These are phyloP conservation scores for Linnaemya vulpina DNA, from an alignment of 2,888 invertebrate species.

Conservation along the genomic window DNA sequence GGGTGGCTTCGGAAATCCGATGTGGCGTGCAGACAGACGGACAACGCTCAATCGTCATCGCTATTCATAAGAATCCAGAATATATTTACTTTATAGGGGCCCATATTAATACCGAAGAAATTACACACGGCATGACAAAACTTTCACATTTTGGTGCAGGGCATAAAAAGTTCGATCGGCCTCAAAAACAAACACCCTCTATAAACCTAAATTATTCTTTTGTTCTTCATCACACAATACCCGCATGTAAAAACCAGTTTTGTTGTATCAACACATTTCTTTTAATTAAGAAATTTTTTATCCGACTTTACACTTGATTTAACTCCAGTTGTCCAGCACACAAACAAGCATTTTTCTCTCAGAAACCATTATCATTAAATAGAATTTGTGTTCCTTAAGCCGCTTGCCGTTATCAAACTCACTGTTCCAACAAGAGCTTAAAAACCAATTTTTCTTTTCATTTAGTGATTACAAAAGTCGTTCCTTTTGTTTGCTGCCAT, in stretches of 20 bases:
- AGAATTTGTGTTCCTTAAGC: slow-evolving; percentile 13
- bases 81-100: too few relatives aligned
- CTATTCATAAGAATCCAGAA: too few relatives aligned
- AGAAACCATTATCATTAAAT: slow-evolving; percentile 2
- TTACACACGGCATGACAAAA: too few relatives aligned
- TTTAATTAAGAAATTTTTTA: background rate
- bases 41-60: too few relatives aligned
- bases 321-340: background rate
- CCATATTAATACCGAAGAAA: too few relatives aligned
- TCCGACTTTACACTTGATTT: background rate
- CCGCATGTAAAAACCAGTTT: background rate
- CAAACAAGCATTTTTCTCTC: background rate
- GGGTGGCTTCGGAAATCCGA: too few relatives aligned
- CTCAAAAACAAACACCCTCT: too few relatives aligned
- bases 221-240: too few relatives aligned
- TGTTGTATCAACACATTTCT: background rate
- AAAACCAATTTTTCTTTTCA: slow-evolving; percentile 1
- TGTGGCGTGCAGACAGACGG: too few relatives aligned
- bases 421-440: background rate
- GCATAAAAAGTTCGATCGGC: too few relatives aligned
- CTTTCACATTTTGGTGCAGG: too few relatives aligned
- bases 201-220: too few relatives aligned
- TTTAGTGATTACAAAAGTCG: background rate
- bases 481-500: slow-evolving; percentile 1
- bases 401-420: background rate